phyloP scores from a whole-genome alignment of 2,797 vertebrate species.

The Antennarius maculatus region DNA sequence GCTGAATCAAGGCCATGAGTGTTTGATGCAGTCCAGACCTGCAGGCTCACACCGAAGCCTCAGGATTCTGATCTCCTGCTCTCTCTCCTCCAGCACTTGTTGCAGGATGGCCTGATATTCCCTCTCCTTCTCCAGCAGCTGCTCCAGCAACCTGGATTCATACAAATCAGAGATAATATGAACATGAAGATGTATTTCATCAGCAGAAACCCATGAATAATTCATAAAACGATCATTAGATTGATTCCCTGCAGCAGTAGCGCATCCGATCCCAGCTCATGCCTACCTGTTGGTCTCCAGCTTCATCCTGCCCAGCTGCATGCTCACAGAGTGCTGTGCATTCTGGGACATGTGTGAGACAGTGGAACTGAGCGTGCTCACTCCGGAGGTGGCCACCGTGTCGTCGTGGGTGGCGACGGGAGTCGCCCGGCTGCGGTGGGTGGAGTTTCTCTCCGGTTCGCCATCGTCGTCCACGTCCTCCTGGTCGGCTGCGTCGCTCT shows the following conservation, averaged over 20 bases:
- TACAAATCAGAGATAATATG: constrained; percentile 1
- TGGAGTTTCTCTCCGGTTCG: constrained; percentile 75
- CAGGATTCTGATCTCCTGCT: constrained; percentile 92
- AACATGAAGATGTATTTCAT: background rate
- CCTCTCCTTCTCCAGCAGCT: constrained; percentile 92
- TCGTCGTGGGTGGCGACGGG: constrained; percentile 86
- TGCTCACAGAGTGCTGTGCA: constrained; percentile 87
- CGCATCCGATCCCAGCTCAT: background rate
- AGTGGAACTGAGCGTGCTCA: constrained; percentile 98
- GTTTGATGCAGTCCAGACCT: constrained; percentile 69
- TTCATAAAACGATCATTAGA: background rate
- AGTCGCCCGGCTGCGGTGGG: constrained; percentile 79
- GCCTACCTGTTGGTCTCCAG: constrained; percentile 91
- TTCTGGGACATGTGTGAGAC: constrained; percentile 91
- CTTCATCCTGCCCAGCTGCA: constrained; percentile 95
- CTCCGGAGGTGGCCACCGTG: constrained; percentile 92
- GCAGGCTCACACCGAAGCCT: constrained; percentile 86
- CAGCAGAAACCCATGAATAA: background rate
- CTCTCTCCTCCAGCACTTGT: constrained; percentile 93
- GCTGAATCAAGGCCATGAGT: background rate
- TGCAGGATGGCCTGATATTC: constrained; percentile 94
- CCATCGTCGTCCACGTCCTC: constrained; percentile 88
- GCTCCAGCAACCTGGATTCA: constrained; percentile 88
- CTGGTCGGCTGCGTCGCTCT: constrained; percentile 93
- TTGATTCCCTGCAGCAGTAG: background rate